Evolutionary conservation across 2,888 invertebrate species (phyloP).

Genomic region (Calameuta pallipes): DNA sequence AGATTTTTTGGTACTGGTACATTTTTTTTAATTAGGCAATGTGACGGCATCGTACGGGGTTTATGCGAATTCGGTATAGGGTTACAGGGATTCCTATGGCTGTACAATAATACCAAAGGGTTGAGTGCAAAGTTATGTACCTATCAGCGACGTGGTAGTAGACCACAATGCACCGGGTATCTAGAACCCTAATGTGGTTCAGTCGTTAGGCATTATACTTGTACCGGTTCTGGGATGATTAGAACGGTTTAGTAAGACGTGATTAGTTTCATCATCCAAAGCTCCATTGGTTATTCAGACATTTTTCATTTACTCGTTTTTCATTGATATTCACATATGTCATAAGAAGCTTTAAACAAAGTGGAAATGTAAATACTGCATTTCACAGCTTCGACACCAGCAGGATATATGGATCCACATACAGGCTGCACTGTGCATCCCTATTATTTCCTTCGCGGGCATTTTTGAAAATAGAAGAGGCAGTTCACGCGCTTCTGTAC

Average conservation of each 20-base stretch:
- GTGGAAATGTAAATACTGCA: not conserved
- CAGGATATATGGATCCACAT: not conserved
- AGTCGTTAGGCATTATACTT: slow-evolving; percentile 45
- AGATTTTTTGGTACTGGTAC: not conserved
- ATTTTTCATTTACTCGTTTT: not conserved
- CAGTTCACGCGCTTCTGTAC: not conserved
- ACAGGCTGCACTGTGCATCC: not conserved
- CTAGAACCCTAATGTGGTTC: slow-evolving; percentile 34
- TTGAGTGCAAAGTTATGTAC: slow-evolving; percentile 52
- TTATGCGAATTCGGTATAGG: not conserved
- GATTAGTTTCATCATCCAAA: slow-evolving; percentile 32
- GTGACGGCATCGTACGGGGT: slow-evolving; percentile 24
- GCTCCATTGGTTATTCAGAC: not conserved
- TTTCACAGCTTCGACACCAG: not conserved
- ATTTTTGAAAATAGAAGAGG: not conserved
- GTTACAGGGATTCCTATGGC: not conserved
- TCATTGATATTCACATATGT: not conserved
- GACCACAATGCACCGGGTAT: slow-evolving; percentile 34
- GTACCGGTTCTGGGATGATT: slow-evolving; percentile 28
- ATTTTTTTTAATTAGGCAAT: slow-evolving; percentile 32
- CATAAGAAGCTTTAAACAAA: not conserved
- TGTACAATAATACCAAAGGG: slow-evolving; percentile 8
- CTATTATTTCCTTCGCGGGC: not conserved
- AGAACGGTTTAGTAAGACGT: slow-evolving; percentile 39
- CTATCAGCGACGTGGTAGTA: slow-evolving; percentile 33